Conservation (phyloP, 2,797 vertebrate genomes). For the Dallia pectoralis region DNA sequence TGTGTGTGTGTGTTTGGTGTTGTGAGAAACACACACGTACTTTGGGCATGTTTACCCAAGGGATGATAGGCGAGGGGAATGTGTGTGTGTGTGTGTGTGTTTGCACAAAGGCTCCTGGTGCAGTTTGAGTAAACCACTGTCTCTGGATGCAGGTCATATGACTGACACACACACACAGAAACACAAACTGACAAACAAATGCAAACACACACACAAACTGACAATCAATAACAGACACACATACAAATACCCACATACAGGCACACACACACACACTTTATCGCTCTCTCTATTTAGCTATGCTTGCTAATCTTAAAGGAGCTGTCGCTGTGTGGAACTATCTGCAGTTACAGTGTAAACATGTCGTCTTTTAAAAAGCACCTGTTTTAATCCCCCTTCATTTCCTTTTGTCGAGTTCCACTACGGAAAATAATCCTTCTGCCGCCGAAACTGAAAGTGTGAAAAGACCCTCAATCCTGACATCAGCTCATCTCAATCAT, state of each 20-base stretch:
- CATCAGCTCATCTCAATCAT: constrained; percentile 67
- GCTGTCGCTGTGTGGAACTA: constrained; percentile 58
- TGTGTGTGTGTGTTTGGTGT: constrained; percentile 6
- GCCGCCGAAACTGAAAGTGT: constrained; percentile 44
- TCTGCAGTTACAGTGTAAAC: constrained; percentile 65
- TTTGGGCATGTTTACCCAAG: constrained; percentile 50
- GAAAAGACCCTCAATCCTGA: constrained; percentile 46
- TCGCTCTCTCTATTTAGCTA: constrained; percentile 1
- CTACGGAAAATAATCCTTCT: constrained; percentile 54
- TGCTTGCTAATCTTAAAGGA: constrained; percentile 50
- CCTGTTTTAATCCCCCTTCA: constrained; percentile 62
- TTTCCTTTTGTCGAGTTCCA: constrained; percentile 37
- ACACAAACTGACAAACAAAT: not conserved
- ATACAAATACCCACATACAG: constrained; percentile 11
- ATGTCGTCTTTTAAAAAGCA: constrained; percentile 69
- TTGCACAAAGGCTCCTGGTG: constrained; percentile 49
- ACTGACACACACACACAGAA: constrained; percentile 1
- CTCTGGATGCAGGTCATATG: constrained; percentile 30
- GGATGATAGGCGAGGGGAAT: constrained; percentile 52
- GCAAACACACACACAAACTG: constrained; percentile 13
- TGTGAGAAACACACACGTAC: constrained; percentile 23
- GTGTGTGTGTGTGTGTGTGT: constrained; percentile 30
- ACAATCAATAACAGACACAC: constrained; percentile 25
- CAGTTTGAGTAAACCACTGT: constrained; percentile 35
- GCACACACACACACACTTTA: not conserved